Evolutionary conservation across 1,140 invertebrate genomes (phyloP), one percentile per base, ranked within the genome.

Genomic region (Pogonomyrmex barbatus): DNA sequence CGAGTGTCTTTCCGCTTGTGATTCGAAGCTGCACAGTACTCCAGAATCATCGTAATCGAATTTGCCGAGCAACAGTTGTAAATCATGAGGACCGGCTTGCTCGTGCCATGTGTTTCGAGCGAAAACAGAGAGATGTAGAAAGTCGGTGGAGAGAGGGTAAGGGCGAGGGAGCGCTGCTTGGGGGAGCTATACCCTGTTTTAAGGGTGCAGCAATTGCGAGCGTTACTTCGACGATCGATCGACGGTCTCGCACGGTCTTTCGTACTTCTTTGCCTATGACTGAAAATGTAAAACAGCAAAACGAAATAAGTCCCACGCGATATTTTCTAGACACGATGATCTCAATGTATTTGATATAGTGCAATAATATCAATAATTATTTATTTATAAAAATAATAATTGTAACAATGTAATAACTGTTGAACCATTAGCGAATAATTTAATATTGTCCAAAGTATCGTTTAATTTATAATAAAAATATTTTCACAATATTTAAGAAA

Each of bases 11-110:
- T 45, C 39, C 39, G 60, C 8, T 6, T 70, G 63, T 63, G 24
- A 89, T 85, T 87, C 52, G 79, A 76, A n/a, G 52, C 52, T 10
- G 52, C 75, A 71, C 68, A 73, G 56, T 71, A 71, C 42, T 24
- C 58, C 63, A 54, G 60, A 89, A 84, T 89, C 84, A 88, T 89
- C 86, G 89, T 88, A 89, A 91, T 89, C 88, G 88, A 89, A 84
- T 91, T 88, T 88, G 88, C 73, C 58, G 70, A 81, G 88, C 81
- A 88, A 89, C 84, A 88, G 86, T 88, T 89, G 81, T 86, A 89
- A 89, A 89, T 89, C 86, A 89, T 63, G 56, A 67, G 75, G 68
- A 65, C 56, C 62, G 63, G 78, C 78, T 70, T 81, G 78, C 42
- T 9, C n/a, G 68, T 73, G 79, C 79, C 78, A 81, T 81, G 79